Base-by-base conservation (phyloP, 2,797 vertebrate species). In the Galaxias olidus region DNA sequence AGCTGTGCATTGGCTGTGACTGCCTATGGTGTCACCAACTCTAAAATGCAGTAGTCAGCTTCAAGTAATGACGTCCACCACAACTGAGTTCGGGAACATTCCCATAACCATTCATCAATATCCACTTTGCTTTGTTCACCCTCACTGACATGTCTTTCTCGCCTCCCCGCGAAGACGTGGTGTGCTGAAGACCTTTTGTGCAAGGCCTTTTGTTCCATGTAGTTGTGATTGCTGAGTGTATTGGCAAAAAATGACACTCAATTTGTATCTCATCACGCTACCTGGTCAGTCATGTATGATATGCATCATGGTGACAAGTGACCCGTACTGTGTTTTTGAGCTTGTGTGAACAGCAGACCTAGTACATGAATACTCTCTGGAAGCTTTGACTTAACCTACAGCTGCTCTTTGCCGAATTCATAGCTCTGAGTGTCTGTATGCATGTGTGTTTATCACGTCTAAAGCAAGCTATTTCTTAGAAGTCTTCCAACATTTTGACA, bases 181-280 rank as follows among this genome's bases (percentile, higher is more conserved):
- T 63, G 58, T 17, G 18, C 61, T 10, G 4, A 2, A 65, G 73
- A 75, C 69, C 73, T 59, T 50, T 1, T 63, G 20, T 44, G 41
- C n/a, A 18, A 44, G 49, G 41, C 49, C 61, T 53, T 40, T 62
- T 62, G 61, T 40, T 63, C 9, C 10, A 9, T 41, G 30, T 6
- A 30, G 30, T 76, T 6, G 57, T 49, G 79, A 66, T 30, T n/a
- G 71, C 73, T 6, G 59, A 72, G 66, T 67, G 75, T 66, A 75
- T 14, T 42, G 75, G 65, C 79, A 81, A 82, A 80, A 74, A 85
- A 82, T 74, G 83, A 86, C 85, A 84, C 82, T 87, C 85, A 61
- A 85, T 88, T 90, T 90, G 88, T 89, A 86, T 84, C 81, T 81
- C 85, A 88, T 87, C 87, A 79, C 72, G 83, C 80, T 73, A 84